Evolutionary conservation across 1,140 invertebrate species (phyloP), one percentile per base, ranked within the genome.

Genomic region (Pogonus chalceus): DNA sequence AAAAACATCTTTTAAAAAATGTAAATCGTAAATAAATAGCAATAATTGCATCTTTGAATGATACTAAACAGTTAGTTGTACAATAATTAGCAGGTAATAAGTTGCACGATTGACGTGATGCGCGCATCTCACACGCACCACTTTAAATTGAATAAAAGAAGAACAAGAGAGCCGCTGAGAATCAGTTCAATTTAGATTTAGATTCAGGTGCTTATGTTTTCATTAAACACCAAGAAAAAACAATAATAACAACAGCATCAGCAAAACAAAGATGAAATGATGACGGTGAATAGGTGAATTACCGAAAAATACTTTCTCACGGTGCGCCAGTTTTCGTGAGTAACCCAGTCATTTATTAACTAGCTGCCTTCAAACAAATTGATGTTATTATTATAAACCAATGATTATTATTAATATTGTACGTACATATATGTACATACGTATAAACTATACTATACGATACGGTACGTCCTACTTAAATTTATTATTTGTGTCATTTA

Each of bases 231-330:
- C 18, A 10, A 43, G 18, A 12, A 43, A 4, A 14, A 7, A 31
- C 26, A 4, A 7, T 7, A 31, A 4, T 4, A 7, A 7, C 26
- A 31, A 31, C 14, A 7, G 14, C 26, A 14, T 31, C 26, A n/a
- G n/a, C 14, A 31, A 31, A 31, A 31, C 4, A 4, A 31, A 31
- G 26, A 7, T 31, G 26, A 31, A 7, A 7, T 31, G 26, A 31
- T 14, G 14, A 31, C n/a, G n/a, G 26, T 31, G 26, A 31, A 31
- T 4, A 14, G 14, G 26, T 12, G 18, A 7, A 4, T 12, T 43
- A 43, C 37, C 37, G 37, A 43, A 43, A 43, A 43, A 43, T 43
- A 43, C 37, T 43, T 43, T 43, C 37, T 4, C 37, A 43, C 18
- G 37, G 9, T 43, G 37, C 7, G 18, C 37, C 18, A 43, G 37